Conservation (phyloP, 2,797 vertebrate genomes). For the Lepus oiostolus region DNA sequence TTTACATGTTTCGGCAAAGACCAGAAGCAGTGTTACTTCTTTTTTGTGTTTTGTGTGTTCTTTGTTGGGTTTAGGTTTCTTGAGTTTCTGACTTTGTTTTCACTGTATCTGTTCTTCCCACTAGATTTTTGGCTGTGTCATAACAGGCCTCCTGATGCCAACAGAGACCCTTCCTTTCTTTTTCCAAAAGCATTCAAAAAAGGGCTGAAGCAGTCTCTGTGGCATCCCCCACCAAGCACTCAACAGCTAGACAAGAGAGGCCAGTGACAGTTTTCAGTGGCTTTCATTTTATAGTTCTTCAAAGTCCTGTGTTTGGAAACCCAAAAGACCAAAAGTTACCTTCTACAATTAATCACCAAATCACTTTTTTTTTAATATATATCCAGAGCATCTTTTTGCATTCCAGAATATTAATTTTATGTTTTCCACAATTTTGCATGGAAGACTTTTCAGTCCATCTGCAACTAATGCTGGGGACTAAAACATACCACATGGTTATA, state of each 20-base stretch:
- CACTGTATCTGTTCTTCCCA: slow-evolving; percentile 86
- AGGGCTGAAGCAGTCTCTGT: slow-evolving; percentile 89
- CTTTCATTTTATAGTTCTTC: slow-evolving; percentile 86
- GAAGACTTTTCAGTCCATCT: slow-evolving; percentile 90
- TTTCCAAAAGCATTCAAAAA: slow-evolving; percentile 88
- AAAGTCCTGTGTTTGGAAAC: slow-evolving; percentile 72
- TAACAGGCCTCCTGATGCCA: slow-evolving; percentile 85
- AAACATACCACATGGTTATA: slow-evolving; percentile 86
- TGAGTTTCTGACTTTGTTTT: slow-evolving; percentile 44
- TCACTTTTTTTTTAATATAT: slow-evolving; percentile 86
- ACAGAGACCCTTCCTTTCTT: slow-evolving; percentile 90
- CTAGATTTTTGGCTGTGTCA: slow-evolving; percentile 85
- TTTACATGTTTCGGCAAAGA: slow-evolving; percentile 85
- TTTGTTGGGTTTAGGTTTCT: slow-evolving; percentile 7
- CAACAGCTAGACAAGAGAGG: slow-evolving; percentile 88
- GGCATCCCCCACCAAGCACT: slow-evolving; percentile 83
- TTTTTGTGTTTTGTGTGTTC: slow-evolving; percentile 34
- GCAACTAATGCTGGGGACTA: slow-evolving; percentile 89
- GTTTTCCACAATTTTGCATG: slow-evolving; percentile 94
- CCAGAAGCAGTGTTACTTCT: slow-evolving; percentile 89
- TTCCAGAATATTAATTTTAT: slow-evolving; percentile 88
- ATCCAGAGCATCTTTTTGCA: slow-evolving; percentile 88
- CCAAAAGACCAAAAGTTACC: slow-evolving; percentile 82
- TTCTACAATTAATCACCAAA: slow-evolving; percentile 81
- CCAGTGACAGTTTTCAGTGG: slow-evolving; percentile 85